Evolutionary conservation across 2,113 vertebrate species (phyloP), one percentile per base, ranked within the genome.

Genomic region (Carollia perspicillata): DNA sequence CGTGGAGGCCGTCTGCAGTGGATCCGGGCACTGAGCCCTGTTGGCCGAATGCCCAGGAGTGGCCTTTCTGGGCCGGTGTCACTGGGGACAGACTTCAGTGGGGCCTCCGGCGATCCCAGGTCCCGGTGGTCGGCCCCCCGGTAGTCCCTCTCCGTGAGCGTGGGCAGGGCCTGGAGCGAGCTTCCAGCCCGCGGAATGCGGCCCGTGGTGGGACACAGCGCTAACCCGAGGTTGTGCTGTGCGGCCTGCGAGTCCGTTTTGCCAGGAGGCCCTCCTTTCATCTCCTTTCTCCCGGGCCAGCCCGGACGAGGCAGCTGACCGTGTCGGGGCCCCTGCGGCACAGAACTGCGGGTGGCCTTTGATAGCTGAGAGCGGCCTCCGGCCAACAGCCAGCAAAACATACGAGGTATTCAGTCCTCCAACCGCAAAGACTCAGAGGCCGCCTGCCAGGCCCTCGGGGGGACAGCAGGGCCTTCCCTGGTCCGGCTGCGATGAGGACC

Each of bases 51-150:
- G 6, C 26, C 49, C 33, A 33, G 8, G n/a, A 92, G n/a, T 55
- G 8, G 23, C 17, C 2, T 72, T 28, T 55, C 81, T 20, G 51
- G 42, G 23, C 30, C 78, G 4, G 14, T 20, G 33, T 35, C 6
- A 8, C 47, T 14, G 14, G 0, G 1, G 75, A 26, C 23, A 33
- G 0, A 78, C 12, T 44, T 35, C 33, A 49, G 51, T 47, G 14
- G 40, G 66, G 7, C n/a, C 8, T 2, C 12, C 6, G 9, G 1
- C 2, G 2, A 40, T 13, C 11, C 16, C 6, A 0, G 35, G 12
- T 89, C 37, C 37, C 47, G 14, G 22, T 16, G 8, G 37, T 63
- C 47, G 65, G 8, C 78, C 14, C 35, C 74, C 47, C 5, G 44
- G 14, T 17, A 26, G 17, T 37, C 23, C 5, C 18, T 72, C 22